A percentile compares a stretch with the other conserved stretches of the same genome.
Evolutionary conservation across 2,797 vertebrate species (phyloP).

Genomic region (Vultur gryphus): DNA sequence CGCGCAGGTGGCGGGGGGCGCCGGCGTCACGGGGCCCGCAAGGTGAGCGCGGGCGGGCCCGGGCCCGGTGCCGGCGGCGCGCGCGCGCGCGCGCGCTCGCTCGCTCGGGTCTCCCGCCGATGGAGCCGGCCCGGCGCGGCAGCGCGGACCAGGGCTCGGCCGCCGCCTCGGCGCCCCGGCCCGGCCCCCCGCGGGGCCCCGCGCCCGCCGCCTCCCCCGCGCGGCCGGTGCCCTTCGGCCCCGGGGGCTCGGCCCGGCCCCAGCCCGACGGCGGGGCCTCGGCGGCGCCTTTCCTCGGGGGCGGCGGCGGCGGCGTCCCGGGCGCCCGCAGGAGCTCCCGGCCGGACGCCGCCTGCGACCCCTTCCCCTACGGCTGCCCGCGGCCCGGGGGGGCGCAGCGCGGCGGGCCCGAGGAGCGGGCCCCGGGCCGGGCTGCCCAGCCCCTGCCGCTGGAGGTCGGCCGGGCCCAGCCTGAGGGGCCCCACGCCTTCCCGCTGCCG

Average conservation of each 20-base stretch:
- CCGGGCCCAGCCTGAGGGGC: constrained; percentile 37
- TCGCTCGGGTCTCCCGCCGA: background rate
- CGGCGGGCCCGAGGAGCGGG: constrained; percentile 26
- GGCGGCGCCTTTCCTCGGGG: background rate
- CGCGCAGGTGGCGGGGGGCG: background rate
- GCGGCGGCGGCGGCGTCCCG: background rate
- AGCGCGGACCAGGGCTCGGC: constrained; percentile 4
- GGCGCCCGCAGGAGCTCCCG: constrained; percentile 50
- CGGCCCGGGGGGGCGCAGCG: constrained; percentile 45
- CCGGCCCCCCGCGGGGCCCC: constrained; percentile 32
- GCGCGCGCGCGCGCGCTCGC: too few relatives aligned
- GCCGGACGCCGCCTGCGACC: constrained; percentile 24
- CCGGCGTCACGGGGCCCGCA: background rate
- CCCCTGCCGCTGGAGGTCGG: constrained; percentile 38
- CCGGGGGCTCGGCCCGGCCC: background rate
- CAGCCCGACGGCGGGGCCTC: background rate
- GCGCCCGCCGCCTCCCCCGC: constrained; percentile 48
- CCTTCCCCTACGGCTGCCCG: constrained; percentile 22
- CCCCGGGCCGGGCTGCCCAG: background rate
- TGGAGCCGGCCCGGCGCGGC: constrained; percentile 24
- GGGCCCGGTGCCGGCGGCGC: too few relatives aligned
- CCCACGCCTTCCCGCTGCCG: constrained; percentile 47
- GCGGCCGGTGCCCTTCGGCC: constrained; percentile 20
- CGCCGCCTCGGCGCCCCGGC: background rate
- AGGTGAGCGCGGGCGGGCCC: background rate